These are phyloP conservation scores for Odontomachus brunneus DNA, from an alignment of 1,140 invertebrate species.

Conservation along the genomic window DNA sequence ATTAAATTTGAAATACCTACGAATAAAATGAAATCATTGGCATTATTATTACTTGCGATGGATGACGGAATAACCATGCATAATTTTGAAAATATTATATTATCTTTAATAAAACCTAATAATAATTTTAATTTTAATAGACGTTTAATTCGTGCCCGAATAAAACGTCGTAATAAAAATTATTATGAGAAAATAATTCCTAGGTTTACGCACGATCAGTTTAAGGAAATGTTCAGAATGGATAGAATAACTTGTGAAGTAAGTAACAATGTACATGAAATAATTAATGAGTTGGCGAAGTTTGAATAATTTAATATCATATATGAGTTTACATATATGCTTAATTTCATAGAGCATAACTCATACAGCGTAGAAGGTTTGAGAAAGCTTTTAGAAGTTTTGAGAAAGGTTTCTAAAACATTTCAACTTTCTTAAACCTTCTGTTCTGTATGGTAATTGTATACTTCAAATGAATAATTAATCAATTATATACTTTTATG, in stretches of 20 bases:
- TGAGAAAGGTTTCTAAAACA: too few species aligned
- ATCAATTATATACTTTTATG: background rate
- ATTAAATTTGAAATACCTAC: too few species aligned
- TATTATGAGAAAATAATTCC: slow-evolving; percentile 23
- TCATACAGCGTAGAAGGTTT: too few species aligned
- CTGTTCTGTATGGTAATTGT: too few species aligned
- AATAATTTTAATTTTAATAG: too few species aligned
- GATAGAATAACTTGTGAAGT: slow-evolving; percentile 3
- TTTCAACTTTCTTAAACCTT: too few species aligned
- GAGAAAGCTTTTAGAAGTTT: too few species aligned
- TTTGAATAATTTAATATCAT: background rate
- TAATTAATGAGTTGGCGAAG: too few species aligned
- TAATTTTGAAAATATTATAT: background rate
- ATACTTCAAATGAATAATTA: too few species aligned
- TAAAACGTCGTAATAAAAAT: slow-evolving; percentile 9
- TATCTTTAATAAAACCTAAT: background rate
- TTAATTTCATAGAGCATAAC: too few species aligned
- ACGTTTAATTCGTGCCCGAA: background rate
- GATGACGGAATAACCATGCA: background rate
- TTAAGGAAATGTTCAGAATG: slow-evolving; percentile 14
- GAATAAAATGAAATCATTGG: slow-evolving; percentile 4
- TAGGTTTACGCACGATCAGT: background rate
- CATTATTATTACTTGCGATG: slow-evolving; percentile 5
- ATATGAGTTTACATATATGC: too few species aligned
- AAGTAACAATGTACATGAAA: background rate